Evolutionary conservation across 2,888 invertebrate species (phyloP).

Genomic region (Protonemura montana): DNA sequence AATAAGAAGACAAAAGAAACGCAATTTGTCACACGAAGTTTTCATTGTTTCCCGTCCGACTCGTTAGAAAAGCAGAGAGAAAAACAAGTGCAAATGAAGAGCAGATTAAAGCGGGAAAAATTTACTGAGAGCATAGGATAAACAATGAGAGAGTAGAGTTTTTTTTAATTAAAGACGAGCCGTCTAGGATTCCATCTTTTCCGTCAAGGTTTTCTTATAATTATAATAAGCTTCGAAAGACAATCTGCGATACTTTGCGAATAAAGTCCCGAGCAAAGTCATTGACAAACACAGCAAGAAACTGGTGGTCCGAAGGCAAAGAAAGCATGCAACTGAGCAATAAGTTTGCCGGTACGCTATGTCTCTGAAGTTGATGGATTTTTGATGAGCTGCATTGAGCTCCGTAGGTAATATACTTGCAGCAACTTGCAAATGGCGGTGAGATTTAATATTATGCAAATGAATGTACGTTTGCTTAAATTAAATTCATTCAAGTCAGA

Average conservation of each 20-base stretch:
- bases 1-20: constrained; percentile 35
- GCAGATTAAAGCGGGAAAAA: constrained; percentile 19
- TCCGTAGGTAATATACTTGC: too few relatives aligned
- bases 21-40: constrained; percentile 39
- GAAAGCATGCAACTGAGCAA: too few relatives aligned
- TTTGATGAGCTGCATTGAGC: too few relatives aligned
- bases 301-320: too few relatives aligned
- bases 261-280: too few relatives aligned
- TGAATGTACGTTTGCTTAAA: too few relatives aligned
- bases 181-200: neutral
- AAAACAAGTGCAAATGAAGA: constrained; percentile 17
- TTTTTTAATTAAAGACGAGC: constrained; percentile 12
- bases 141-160: neutral
- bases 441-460: too few relatives aligned
- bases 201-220: neutral
- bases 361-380: too few relatives aligned
- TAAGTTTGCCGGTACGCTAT: too few relatives aligned
- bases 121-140: neutral
- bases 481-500: too few relatives aligned
- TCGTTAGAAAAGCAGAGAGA: constrained; percentile 13
- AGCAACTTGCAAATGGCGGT: too few relatives aligned
- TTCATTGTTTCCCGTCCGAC: constrained; percentile 34
- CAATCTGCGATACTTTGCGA: neutral
- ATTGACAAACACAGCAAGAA: too few relatives aligned
- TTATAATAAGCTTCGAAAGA: neutral